A percentile compares a stretch with the other conserved stretches of the same genome.
Conservation (phyloP, 2,797 vertebrate genomes). For the Taenioides sp. region DNA sequence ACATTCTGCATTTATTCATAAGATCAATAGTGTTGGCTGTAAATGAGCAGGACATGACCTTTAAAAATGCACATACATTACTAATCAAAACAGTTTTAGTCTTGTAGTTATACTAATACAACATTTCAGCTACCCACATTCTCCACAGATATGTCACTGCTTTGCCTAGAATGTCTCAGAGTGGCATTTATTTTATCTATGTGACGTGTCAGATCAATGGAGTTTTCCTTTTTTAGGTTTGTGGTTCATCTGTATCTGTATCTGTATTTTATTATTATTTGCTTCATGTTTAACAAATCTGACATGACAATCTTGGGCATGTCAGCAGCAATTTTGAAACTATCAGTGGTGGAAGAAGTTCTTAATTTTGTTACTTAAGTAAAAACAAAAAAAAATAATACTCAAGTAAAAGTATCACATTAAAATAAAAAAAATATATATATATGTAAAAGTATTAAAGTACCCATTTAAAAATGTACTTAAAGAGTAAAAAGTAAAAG, state of each 20-base stretch:
- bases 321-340: constrained; percentile 29
- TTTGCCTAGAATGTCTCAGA: no score
- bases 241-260: constrained; percentile 56
- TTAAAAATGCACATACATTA: neutral
- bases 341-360: no score
- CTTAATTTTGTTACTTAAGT: no score
- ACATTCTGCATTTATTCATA: neutral
- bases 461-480: no score
- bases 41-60: neutral
- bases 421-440: no score
- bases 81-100: neutral
- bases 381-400: no score
- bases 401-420: no score
- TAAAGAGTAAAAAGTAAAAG: no score
- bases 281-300: constrained; percentile 67
- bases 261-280: constrained; percentile 11
- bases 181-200: no score
- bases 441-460: no score
- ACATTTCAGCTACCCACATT: neutral
- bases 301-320: constrained; percentile 60
- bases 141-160: no score
- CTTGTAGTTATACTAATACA: neutral
- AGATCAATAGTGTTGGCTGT: neutral
- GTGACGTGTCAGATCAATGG: no score
- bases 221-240: constrained; percentile 36